Conservation (phyloP, 2,888 invertebrate genomes). For the Dromius quadrimaculatus region DNA sequence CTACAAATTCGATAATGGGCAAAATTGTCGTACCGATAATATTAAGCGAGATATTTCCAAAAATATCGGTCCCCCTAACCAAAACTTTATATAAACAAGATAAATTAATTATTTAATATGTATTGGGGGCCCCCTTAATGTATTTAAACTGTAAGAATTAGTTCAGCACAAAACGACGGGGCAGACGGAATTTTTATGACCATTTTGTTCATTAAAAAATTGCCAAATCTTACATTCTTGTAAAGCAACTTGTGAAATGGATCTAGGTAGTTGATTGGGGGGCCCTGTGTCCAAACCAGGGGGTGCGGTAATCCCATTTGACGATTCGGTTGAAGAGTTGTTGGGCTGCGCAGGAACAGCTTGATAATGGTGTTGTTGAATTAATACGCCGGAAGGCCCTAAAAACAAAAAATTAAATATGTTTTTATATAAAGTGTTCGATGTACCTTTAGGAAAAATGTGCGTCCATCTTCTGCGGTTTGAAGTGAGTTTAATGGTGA, state of each 20-base stretch:
- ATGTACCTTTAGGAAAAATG: conserved; percentile 90
- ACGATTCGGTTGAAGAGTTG: conserved; percentile 52
- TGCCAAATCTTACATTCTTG: conserved; percentile 71
- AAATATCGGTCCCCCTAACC: too few species aligned
- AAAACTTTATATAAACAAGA: too few species aligned
- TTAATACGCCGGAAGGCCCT: conserved; percentile 90
- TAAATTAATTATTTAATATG: too few species aligned
- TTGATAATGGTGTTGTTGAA: conserved; percentile 94
- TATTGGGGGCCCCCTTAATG: too few species aligned
- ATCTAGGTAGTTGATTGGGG: conserved; percentile 22
- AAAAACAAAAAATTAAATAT: conserved; percentile 47
- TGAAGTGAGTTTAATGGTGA: conserved; percentile 95
- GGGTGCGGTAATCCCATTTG: conserved; percentile 55
- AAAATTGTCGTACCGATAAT: too few species aligned
- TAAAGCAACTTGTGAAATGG: conserved; percentile 62
- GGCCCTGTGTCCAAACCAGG: conserved; percentile 55
- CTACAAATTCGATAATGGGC: too few species aligned
- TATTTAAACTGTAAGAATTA: too few species aligned
- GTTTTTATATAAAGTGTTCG: neutral
- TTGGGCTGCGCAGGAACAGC: conserved; percentile 76
- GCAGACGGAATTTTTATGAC: too few species aligned
- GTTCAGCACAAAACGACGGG: too few species aligned
- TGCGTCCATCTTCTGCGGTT: conserved; percentile 98
- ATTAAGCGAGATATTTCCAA: too few species aligned
- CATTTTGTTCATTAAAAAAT: too few species aligned